Evolutionary conservation across 2,888 invertebrate genomes (phyloP).

Genomic region (Eledona agricola): DNA sequence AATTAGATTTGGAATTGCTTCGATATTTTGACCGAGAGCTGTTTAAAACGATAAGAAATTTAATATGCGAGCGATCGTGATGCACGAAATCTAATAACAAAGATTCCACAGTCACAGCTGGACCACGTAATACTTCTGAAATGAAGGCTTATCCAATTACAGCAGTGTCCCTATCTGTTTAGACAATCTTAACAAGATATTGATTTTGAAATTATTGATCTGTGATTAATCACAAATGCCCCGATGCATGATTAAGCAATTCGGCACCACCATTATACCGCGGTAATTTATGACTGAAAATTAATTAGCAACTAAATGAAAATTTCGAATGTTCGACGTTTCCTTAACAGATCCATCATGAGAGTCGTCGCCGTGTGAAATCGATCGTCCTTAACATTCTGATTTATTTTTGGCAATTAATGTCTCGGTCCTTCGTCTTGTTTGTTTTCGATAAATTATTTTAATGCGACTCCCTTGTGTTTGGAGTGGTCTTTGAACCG

Average conservation of each 20-base stretch:
- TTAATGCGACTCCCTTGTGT: too few relatives aligned
- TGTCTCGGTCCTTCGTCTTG: too few relatives aligned
- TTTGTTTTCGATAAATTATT: too few relatives aligned
- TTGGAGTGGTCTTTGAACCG: too few relatives aligned
- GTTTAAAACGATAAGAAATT: constrained; percentile 16
- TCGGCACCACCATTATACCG: constrained; percentile 23
- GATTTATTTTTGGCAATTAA: too few relatives aligned
- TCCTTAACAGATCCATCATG: constrained; percentile 10
- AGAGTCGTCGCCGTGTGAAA: constrained; percentile 15
- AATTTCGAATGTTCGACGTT: constrained; percentile 15
- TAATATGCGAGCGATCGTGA: constrained; percentile 15
- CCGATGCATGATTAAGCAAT: constrained; percentile 38
- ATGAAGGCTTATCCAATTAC: constrained; percentile 39
- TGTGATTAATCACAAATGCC: constrained; percentile 39
- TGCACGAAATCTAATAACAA: constrained; percentile 34
- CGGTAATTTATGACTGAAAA: constrained; percentile 28
- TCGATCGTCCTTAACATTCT: neutral
- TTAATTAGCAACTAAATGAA: constrained; percentile 34
- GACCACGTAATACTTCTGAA: constrained; percentile 27
- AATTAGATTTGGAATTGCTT: too few relatives aligned
- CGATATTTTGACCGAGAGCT: constrained; percentile 10
- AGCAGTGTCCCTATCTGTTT: constrained; percentile 35
- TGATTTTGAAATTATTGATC: constrained; percentile 40
- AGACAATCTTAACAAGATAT: constrained; percentile 43
- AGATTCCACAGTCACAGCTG: constrained; percentile 25